Evolutionary conservation across 92 coral and sea anemone species (phyloP).

Genomic region (Anthopleura xanthogrammica): DNA sequence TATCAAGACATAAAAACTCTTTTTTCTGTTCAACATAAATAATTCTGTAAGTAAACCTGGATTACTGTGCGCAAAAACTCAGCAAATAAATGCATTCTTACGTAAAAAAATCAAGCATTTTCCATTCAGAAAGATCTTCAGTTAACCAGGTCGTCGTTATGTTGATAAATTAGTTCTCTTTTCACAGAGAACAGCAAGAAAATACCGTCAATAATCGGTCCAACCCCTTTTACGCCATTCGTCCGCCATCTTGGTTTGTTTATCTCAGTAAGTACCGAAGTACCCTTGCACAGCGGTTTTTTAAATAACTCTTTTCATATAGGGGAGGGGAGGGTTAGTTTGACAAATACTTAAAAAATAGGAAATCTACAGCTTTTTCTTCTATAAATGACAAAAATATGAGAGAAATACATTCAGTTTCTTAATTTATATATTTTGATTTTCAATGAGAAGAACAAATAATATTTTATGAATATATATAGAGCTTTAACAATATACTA

Average conservation of each 20-base stretch:
- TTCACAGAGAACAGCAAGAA: not conserved
- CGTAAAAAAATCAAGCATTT: not conserved
- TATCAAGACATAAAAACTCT: not conserved
- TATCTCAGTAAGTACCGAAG: not conserved
- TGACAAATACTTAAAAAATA: not conserved
- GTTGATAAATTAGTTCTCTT: not conserved
- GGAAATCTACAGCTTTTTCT: not conserved
- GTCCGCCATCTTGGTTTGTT: slow-evolving; percentile 6
- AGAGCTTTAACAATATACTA: not conserved
- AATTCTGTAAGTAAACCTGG: not conserved
- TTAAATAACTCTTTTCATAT: not conserved
- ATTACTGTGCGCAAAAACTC: not conserved
- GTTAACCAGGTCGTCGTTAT: not conserved
- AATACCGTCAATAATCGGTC: not conserved
- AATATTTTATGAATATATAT: not conserved
- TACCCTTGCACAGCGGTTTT: not conserved
- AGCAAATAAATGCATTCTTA: not conserved
- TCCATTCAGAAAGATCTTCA: not conserved
- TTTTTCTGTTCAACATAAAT: not conserved
- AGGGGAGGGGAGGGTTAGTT: not conserved
- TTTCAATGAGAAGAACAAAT: not conserved
- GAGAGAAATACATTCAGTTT: not conserved
- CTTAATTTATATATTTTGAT: not conserved
- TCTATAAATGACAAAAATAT: not conserved
- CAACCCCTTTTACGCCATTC: not conserved